Evolutionary conservation across 2,113 vertebrate species (phyloP), one percentile per base, ranked within the genome.

Genomic region (Phodopus roborovskii): DNA sequence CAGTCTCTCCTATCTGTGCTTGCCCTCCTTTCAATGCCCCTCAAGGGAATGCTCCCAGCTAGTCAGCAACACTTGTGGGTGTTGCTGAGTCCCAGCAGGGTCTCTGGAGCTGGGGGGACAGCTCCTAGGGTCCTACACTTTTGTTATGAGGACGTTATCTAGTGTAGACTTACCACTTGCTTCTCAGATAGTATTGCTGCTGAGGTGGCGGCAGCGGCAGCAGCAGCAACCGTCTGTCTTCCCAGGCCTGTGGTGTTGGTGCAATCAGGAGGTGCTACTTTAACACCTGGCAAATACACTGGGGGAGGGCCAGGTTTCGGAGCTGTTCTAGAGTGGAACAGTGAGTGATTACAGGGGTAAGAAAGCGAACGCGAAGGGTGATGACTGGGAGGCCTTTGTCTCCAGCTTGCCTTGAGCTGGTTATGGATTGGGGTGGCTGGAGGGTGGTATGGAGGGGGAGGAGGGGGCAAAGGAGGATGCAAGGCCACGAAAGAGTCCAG

Each of bases 301-400:
- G 99, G 99, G 0, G 99, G 99, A 5, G 99, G 99, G 24, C 95
- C 98, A 7, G 99, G 98, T 95, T 99, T 99, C 88, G 99, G 97
- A 42, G 99, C 96, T 0, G 98, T 91, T 71, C 99, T 99, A 92
- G 99, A 98, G 97, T 99, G 99, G 92, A 99, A 99, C 81, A 99
- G 98, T 0, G 99, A 99, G 96, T 99, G 99, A 97, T 99, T 99
- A 91, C 99, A 99, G 0, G 99, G 99, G 60, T 99, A 99, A 10
- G 99, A 99, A 78, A 99, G 99, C 30, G 99, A 99, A 50, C 99
- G 99, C 4, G 99, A 99, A 19, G 99, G 99, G 74, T 99, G 99
- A 39, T 99, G 99, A 81, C 98, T 99, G 97, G 99, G 99, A 56
- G 99, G 99, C 33, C 99, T 99, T 58, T 99, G 99, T 81, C 99